phyloP scores from a whole-genome alignment of 2,888 invertebrate genomes.

The Thereva unica region DNA sequence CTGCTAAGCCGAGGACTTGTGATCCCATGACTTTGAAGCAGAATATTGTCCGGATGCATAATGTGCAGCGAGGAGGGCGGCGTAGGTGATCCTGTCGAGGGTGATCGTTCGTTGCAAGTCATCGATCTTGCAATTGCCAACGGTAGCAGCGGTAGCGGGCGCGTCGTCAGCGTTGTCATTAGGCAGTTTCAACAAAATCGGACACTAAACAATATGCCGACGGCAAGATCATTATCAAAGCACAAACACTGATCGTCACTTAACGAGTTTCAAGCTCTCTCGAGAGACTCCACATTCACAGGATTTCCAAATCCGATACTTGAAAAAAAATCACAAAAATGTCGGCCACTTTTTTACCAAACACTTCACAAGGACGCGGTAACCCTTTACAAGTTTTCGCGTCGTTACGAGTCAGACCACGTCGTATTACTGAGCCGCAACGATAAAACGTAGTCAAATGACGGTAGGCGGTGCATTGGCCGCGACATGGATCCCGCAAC shows the following conservation, averaged over 20 bases:
- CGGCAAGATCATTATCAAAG: conserved; percentile 38
- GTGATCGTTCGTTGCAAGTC: conserved; percentile 39
- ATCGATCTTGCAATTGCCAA: conserved; percentile 37
- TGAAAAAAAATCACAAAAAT: conserved; percentile 22
- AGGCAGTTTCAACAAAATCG: conserved; percentile 40
- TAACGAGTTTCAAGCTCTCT: neutral
- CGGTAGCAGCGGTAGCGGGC: conserved; percentile 42
- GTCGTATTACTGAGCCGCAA: conserved; percentile 49
- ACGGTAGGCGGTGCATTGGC: conserved; percentile 38
- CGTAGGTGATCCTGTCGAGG: conserved; percentile 27
- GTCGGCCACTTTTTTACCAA: conserved; percentile 12
- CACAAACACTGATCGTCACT: neutral
- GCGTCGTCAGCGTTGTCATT: conserved; percentile 48
- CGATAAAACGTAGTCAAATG: conserved; percentile 43
- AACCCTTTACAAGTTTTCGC: conserved; percentile 37
- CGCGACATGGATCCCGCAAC: neutral
- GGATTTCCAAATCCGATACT: neutral
- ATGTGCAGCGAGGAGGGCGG: conserved; percentile 14
- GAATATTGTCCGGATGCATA: conserved; percentile 56
- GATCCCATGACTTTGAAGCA: conserved; percentile 52
- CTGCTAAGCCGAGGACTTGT: conserved; percentile 51
- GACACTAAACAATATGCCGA: conserved; percentile 41
- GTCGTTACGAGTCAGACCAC: conserved; percentile 49
- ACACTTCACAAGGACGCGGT: conserved; percentile 8
- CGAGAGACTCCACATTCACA: conserved; percentile 3